Evolutionary conservation across 1,140 invertebrate species (phyloP), one percentile per base, ranked within the genome.

Genomic region (Diprion similis): DNA sequence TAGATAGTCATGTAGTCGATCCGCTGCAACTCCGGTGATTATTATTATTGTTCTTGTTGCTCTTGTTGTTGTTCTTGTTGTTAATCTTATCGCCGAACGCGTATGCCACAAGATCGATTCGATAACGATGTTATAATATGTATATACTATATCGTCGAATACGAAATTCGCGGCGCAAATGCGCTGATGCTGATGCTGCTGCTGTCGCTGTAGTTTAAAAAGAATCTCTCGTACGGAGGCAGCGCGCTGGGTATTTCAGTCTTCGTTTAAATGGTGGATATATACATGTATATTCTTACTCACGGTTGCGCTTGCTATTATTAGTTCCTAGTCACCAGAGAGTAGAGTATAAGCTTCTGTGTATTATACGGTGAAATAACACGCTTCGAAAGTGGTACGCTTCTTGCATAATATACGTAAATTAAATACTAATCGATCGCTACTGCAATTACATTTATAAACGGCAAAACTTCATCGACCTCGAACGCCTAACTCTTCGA

Each of bases 251-350:
- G 69, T 70, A 70, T 70, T 70, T 70, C 69, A 70, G 69, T 70
- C 69, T 45, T 17, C 15, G 69, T 17, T 48, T 48, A 48, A 48
- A 70, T 48, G 69, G 69, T 48, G 69, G 69, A 70, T 70, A 70
- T 70, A 70, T 68, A 68, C 19, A 37, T 17, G 51, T 59, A 59
- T 59, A 59, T 59, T 70, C 69, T 70, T 70, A 70, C 69, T 70
- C 69, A 70, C 18, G 69, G 69, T 46, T 46, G 69, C 37, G 69
- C 72, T 70, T 76, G 76, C 84, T 87, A 86, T 85, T 87, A 86
- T 86, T 87, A 85, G 86, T 82, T 72, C 76, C 77, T 81, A 84
- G 84, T 86, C 85, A 86, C 86, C 84, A 79, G 79, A 79, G 79
- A 81, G 79, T 76, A 78, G 24, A 37, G 24, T 37, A 37, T 37